Evolutionary conservation across 2,888 invertebrate species (phyloP).

Genomic region (Chironomus riparius): DNA sequence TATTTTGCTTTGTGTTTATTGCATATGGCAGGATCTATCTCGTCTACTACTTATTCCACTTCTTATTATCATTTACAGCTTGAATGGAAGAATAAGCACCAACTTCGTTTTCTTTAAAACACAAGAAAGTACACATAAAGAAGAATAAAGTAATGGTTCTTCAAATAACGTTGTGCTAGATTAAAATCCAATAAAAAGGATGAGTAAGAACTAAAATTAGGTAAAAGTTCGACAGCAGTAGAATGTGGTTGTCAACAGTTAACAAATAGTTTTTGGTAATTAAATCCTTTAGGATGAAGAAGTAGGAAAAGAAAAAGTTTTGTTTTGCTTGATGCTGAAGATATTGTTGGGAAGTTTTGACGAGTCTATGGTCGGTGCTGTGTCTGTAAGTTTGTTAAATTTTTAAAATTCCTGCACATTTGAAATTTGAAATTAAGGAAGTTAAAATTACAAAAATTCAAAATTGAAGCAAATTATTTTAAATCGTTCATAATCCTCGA

Average conservation of each 20-base stretch:
- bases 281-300: background rate
- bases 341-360: too few relatives aligned
- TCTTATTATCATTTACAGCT: background rate
- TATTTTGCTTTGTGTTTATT: background rate
- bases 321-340: too few relatives aligned
- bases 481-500: too few relatives aligned
- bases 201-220: background rate
- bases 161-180: background rate
- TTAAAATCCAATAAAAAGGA: background rate
- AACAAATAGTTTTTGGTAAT: conserved; percentile 25
- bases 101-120: background rate
- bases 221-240: background rate
- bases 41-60: too few relatives aligned
- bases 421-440: too few relatives aligned
- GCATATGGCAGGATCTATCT: background rate
- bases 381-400: too few relatives aligned
- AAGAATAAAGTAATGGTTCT: background rate
- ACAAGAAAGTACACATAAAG: background rate
- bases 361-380: too few relatives aligned
- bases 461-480: too few relatives aligned
- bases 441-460: too few relatives aligned
- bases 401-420: too few relatives aligned
- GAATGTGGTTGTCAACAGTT: conserved; percentile 19
- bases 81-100: background rate
- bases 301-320: too few relatives aligned